Evolutionary conservation across 53 echinoderm and acorn worm genomes (phyloP).

Genomic region (Echinarachnius parma): DNA sequence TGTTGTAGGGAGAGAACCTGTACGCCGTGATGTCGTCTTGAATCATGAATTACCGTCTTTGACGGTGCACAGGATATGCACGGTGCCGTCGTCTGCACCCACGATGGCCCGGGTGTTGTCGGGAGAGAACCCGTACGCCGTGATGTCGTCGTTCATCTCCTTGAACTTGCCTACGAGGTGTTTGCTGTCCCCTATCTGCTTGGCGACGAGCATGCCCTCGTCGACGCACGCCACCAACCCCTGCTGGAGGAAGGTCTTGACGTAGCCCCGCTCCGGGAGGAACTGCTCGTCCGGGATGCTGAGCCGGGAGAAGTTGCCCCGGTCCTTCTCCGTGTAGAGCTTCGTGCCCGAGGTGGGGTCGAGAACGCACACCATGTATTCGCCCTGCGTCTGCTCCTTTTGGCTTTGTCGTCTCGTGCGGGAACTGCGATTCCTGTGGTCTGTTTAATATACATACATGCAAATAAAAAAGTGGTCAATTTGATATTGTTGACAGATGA

Average conservation of each 20-base stretch:
- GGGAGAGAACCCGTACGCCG: constrained; percentile 63
- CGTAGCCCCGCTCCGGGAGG: constrained; percentile 18
- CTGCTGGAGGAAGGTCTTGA: constrained; percentile 33
- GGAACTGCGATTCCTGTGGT: no score
- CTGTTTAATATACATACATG: no score
- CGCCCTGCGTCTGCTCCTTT: constrained; percentile 3
- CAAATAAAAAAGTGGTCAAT: no score
- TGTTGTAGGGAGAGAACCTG: no score
- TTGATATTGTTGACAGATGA: no score
- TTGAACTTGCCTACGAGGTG: constrained; percentile 60
- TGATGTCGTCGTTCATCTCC: constrained; percentile 54
- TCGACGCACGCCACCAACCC: constrained; percentile 38
- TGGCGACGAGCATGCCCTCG: constrained; percentile 57
- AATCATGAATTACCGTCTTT: not conserved
- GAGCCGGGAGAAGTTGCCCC: constrained; percentile 57
- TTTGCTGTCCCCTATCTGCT: constrained; percentile 43
- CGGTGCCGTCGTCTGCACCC: constrained; percentile 72
- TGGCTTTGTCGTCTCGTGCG: not conserved
- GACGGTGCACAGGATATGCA: constrained; percentile 63
- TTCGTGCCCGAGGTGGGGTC: constrained; percentile 40
- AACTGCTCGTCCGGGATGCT: constrained; percentile 37
- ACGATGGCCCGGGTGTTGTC: constrained; percentile 71
- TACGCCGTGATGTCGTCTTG: no score
- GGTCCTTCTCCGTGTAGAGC: constrained; percentile 41
- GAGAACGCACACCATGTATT: constrained; percentile 52